Percentiles rank a stretch among this genome's conserved stretches.
Conservation (phyloP, 2,888 invertebrate species). For the Pogonocherus hispidulus region DNA sequence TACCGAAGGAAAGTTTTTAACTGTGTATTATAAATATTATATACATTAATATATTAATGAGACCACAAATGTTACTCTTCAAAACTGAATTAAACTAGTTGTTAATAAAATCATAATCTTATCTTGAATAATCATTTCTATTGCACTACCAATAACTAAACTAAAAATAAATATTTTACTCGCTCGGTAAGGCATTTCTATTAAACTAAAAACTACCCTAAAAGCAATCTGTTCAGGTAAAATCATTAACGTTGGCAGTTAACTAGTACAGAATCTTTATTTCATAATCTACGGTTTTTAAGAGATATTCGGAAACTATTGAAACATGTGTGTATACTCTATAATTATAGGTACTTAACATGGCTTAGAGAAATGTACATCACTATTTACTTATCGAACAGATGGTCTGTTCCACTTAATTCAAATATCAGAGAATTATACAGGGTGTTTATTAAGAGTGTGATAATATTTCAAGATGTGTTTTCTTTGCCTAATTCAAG, state of each 20-base stretch:
- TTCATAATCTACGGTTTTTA: conserved; percentile 11
- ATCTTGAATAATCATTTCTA: conserved; percentile 40
- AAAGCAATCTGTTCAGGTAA: conserved; percentile 50
- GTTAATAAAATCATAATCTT: conserved; percentile 31
- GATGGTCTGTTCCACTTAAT: neutral
- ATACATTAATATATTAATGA: conserved; percentile 52
- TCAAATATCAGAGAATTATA: neutral
- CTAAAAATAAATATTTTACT: conserved; percentile 54
- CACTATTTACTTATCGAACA: neutral
- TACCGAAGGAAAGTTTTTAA: conserved; percentile 45
- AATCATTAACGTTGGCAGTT: conserved; percentile 47
- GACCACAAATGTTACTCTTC: conserved; percentile 44
- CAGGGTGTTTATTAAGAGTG: no score
- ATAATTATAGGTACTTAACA: conserved; percentile 6
- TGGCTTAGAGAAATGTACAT: neutral
- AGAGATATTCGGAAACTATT: neutral
- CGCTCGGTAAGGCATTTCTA: conserved; percentile 54
- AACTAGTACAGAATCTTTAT: conserved; percentile 42
- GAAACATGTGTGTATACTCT: neutral
- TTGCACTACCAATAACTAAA: conserved; percentile 55
- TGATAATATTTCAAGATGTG: no score
- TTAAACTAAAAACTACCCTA: conserved; percentile 46
- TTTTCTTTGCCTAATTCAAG: no score
- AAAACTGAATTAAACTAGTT: conserved; percentile 31
- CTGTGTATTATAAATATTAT: conserved; percentile 53